phyloP scores from a whole-genome alignment of 64 coral and sea anemone species.

The Stichodactyla mertensii region DNA sequence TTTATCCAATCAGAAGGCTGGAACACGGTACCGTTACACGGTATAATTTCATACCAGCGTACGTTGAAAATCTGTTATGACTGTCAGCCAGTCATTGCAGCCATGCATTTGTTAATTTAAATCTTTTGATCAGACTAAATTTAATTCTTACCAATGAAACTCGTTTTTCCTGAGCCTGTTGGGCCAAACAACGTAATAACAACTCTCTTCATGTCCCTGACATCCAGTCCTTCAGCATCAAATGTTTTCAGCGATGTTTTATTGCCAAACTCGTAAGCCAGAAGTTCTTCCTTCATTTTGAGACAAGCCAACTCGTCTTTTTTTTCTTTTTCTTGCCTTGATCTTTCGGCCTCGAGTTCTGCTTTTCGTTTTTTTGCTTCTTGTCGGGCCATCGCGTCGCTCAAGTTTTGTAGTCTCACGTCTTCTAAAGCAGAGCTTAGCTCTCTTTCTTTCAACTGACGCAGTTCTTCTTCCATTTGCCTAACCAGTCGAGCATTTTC shows the following conservation, averaged over 20 bases:
- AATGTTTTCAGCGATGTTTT: slow-evolving; percentile 11
- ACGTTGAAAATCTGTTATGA: too few relatives aligned
- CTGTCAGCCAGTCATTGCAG: too few relatives aligned
- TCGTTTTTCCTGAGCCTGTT: slow-evolving; percentile 69
- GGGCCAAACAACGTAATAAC: slow-evolving; percentile 71
- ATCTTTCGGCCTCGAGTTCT: not conserved
- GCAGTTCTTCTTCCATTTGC: slow-evolving; percentile 4
- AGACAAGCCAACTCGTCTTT: not conserved
- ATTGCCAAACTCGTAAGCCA: slow-evolving; percentile 56
- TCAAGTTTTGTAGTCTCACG: not conserved
- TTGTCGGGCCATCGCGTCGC: not conserved
- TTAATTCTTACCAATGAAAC: slow-evolving; percentile 66
- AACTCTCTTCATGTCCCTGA: slow-evolving; percentile 55
- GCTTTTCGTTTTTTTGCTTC: not conserved
- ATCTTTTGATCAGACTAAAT: too few relatives aligned
- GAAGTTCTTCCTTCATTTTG: slow-evolving; percentile 31
- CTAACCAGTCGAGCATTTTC: slow-evolving; percentile 12
- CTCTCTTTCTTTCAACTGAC: not conserved
- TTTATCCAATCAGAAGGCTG: not conserved
- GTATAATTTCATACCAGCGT: too few relatives aligned
- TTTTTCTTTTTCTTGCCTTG: not conserved
- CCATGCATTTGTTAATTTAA: not conserved
- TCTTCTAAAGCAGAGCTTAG: not conserved
- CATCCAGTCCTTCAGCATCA: slow-evolving; percentile 34
- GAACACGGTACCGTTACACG: not conserved